These are phyloP conservation scores for Gorsachius goisagi DNA, from an alignment of 2,113 vertebrate species.

Conservation along the genomic window DNA sequence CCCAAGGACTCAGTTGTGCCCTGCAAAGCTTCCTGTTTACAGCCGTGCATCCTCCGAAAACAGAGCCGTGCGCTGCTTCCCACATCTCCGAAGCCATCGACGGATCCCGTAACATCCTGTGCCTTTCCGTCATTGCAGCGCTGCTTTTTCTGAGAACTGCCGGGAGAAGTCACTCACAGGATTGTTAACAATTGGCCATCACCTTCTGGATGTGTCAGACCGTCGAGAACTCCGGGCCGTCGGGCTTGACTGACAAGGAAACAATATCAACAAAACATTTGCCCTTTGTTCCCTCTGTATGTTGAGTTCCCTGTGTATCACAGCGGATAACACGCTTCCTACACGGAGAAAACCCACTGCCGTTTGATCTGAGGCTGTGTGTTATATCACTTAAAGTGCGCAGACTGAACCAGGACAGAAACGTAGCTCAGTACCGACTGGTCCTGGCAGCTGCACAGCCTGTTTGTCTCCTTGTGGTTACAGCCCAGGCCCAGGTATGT, in stretches of 20 bases:
- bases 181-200: slow-evolving; percentile 73
- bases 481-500: not conserved
- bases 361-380: not conserved
- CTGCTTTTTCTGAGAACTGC: slow-evolving; percentile 61
- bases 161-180: slow-evolving; percentile 66
- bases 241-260: slow-evolving; percentile 37
- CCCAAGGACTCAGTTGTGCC: slow-evolving; percentile 22
- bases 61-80: slow-evolving; percentile 57
- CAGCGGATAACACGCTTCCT: not conserved
- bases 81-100: slow-evolving; percentile 68
- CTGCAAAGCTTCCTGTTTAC: slow-evolving; percentile 81
- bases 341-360: not conserved
- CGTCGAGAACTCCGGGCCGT: not conserved
- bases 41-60: slow-evolving; percentile 39
- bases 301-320: not conserved
- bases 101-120: slow-evolving; percentile 74
- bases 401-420: not conserved
- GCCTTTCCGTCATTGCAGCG: slow-evolving; percentile 53
- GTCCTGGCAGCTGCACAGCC: not conserved
- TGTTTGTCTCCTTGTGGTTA: not conserved
- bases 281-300: not conserved
- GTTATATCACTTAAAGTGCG: not conserved
- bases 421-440: rapidly evolving
- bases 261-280: slow-evolving; percentile 35
- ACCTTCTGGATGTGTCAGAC: slow-evolving; percentile 68